Conservation (phyloP, 2,113 vertebrate genomes). For the Perca flavescens region DNA sequence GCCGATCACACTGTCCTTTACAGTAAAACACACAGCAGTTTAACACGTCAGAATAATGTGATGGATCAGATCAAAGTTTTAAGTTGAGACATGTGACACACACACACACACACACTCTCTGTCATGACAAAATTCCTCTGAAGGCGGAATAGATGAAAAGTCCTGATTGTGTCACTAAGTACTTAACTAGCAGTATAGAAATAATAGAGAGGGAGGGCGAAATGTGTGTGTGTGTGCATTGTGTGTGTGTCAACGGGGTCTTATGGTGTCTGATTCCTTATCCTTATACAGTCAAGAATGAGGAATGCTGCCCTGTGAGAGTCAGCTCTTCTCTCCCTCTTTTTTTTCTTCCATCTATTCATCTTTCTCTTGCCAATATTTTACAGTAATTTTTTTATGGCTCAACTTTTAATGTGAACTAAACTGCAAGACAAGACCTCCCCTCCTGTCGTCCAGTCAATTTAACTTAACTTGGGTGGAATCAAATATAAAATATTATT, state of each 20-base stretch:
- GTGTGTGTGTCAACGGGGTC: slow-evolving; percentile 48
- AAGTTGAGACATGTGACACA: slow-evolving; percentile 1
- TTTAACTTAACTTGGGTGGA: not conserved
- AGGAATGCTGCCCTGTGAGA: slow-evolving; percentile 72
- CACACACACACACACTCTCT: not conserved
- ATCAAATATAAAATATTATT: slow-evolving; percentile 2
- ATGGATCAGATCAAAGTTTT: slow-evolving; percentile 27
- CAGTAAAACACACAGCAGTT: not conserved
- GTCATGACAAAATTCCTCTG: slow-evolving; percentile 21
- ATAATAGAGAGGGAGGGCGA: slow-evolving; percentile 21
- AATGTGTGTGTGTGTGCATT: slow-evolving; percentile 33
- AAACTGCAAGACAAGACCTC: not conserved
- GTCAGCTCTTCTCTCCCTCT: slow-evolving; percentile 47
- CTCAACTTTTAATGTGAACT: not conserved
- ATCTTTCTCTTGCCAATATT: slow-evolving; percentile 30
- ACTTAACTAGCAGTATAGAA: slow-evolving; percentile 44
- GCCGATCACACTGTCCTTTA: not conserved
- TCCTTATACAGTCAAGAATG: slow-evolving; percentile 80
- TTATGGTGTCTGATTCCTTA: slow-evolving; percentile 63
- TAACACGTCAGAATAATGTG: slow-evolving; percentile 11
- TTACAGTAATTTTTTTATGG: slow-evolving; percentile 15
- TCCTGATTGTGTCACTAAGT: slow-evolving; percentile 31
- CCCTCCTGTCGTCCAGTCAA: not conserved
- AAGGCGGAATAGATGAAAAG: slow-evolving; percentile 31
- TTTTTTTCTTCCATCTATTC: slow-evolving; percentile 60